Conservation (phyloP, 2,888 invertebrate genomes). For the Polydrusus pterygomalis region DNA sequence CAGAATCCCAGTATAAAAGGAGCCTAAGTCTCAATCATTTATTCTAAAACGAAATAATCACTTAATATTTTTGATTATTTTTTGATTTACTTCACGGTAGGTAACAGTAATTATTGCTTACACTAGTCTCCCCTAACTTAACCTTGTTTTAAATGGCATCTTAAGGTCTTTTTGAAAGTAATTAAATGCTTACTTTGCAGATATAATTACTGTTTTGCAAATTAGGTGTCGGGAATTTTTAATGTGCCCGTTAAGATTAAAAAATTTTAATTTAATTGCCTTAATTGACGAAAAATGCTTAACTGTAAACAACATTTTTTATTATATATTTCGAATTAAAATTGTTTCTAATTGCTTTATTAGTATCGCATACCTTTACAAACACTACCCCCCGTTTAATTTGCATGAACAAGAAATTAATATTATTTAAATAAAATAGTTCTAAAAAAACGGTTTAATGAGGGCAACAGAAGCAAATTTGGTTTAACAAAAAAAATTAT, state of each 20-base stretch:
- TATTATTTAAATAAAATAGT: no score
- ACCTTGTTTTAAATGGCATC: slow-evolving; percentile 21
- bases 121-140: slow-evolving; percentile 12
- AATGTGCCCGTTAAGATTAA: not conserved
- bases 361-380: no score
- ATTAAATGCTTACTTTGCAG: not conserved
- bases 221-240: slow-evolving; percentile 9
- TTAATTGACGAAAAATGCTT: not conserved
- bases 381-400: no score
- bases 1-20: no score
- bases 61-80: not conserved
- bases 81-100: not conserved
- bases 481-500: no score
- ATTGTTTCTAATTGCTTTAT: slow-evolving; percentile 6
- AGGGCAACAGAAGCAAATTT: no score
- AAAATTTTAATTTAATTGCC: slow-evolving; percentile 1
- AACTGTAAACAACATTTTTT: slow-evolving; percentile 24
- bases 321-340: not conserved
- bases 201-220: slow-evolving; percentile 23
- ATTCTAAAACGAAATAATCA: no score
- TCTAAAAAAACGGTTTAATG: no score
- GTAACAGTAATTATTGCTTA: not conserved
- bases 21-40: no score
- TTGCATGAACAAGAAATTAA: no score
- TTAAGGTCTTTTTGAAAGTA: slow-evolving; percentile 27